A percentile compares a stretch with the other conserved stretches of the same genome.
phyloP scores from a whole-genome alignment of 2,113 vertebrate genomes.

The Ramphastos sulfuratus region DNA sequence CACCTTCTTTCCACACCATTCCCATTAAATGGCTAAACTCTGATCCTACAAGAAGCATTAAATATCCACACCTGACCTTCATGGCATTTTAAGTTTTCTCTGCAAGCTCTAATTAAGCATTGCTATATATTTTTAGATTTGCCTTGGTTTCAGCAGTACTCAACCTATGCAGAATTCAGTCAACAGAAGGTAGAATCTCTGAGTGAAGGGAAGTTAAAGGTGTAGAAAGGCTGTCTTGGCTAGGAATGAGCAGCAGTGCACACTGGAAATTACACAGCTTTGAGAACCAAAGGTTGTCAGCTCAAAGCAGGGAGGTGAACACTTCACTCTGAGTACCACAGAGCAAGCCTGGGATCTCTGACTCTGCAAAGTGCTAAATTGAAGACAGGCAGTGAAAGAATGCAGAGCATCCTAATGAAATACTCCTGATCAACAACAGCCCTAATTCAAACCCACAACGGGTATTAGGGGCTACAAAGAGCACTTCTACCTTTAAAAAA shows the following conservation, averaged over 20 bases:
- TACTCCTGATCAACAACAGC: background rate
- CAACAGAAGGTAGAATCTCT: background rate
- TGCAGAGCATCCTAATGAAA: background rate
- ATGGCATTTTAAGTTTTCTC: background rate
- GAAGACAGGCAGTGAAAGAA: background rate
- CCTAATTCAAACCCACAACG: background rate
- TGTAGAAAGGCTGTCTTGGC: background rate
- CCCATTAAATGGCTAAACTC: background rate
- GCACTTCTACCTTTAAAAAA: background rate
- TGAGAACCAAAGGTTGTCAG: background rate
- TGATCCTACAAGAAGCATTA: background rate
- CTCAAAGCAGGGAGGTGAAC: background rate
- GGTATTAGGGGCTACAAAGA: background rate
- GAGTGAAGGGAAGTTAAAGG: background rate
- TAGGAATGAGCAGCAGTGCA: background rate
- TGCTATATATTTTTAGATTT: background rate
- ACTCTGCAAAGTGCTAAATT: background rate
- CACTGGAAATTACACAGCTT: background rate
- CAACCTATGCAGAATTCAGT: background rate
- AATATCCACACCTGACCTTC: background rate
- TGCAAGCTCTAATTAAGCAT: background rate
- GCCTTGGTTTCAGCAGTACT: background rate
- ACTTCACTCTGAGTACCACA: background rate
- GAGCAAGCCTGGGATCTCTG: background rate
- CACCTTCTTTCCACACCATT: background rate